These are phyloP conservation scores for Cyrtonyx montezumae DNA, from an alignment of 2,113 vertebrate genomes.

Conservation along the genomic window DNA sequence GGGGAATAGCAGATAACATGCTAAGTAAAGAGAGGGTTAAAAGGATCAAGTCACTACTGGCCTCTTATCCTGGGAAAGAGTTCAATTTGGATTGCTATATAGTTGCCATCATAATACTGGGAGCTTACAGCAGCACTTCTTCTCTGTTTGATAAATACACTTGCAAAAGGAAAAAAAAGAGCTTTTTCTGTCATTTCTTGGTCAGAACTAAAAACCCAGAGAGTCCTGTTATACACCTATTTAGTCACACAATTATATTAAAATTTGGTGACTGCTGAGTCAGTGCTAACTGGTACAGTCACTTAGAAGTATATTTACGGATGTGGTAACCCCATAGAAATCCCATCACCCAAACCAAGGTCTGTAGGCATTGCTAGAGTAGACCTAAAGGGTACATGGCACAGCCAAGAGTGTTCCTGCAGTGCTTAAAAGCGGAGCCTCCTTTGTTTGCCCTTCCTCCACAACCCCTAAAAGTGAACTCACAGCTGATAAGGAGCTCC, in stretches of 20 bases:
- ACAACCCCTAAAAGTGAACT: conserved; percentile 16
- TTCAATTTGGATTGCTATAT: neutral
- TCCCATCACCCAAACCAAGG: neutral
- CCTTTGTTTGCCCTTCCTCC: neutral
- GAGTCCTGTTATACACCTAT: neutral
- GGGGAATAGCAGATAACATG: neutral
- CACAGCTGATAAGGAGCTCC: neutral
- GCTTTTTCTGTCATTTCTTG: neutral
- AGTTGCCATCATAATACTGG: too few relatives aligned
- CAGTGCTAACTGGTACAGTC: fast-evolving
- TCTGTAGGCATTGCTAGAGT: fast-evolving
- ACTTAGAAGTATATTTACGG: neutral
- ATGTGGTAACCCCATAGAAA: neutral
- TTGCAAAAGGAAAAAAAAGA: neutral
- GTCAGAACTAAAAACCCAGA: neutral
- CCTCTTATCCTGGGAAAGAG: fast-evolving
- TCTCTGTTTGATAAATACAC: neutral
- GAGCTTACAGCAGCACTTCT: neutral
- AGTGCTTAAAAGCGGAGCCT: neutral
- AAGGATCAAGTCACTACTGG: neutral
- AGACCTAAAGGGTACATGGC: neutral
- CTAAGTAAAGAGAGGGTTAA: neutral
- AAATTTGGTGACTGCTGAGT: neutral
- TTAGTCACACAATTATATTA: neutral
- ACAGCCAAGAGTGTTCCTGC: neutral